phyloP scores from a whole-genome alignment of 2,888 invertebrate species.

The Acanthoscelides obtectus region DNA sequence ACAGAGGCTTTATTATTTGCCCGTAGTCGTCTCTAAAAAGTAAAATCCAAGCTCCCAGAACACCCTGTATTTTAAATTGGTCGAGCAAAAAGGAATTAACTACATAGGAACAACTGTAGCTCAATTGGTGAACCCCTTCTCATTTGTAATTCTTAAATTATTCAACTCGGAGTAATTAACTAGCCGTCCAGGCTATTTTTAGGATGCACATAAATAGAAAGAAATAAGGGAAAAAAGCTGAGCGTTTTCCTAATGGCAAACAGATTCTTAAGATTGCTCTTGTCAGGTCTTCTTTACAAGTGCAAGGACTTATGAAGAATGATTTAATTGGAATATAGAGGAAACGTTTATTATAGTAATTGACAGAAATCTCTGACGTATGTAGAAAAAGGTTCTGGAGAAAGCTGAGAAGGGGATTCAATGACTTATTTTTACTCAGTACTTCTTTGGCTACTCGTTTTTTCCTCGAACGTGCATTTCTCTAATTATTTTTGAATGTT shows the following conservation, averaged over 20 bases:
- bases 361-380: not conserved
- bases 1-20: no score
- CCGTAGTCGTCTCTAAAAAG: no score
- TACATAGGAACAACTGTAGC: not conserved
- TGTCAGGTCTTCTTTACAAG: not conserved
- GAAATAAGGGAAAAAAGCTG: not conserved
- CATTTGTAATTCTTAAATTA: not conserved
- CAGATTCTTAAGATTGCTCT: not conserved
- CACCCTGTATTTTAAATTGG: no score
- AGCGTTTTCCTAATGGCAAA: not conserved
- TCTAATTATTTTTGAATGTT: no score
- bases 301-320: not conserved
- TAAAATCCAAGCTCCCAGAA: no score
- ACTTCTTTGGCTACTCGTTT: no score
- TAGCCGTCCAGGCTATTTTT: not conserved
- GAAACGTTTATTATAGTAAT: not conserved
- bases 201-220: not conserved
- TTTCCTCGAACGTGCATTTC: no score
- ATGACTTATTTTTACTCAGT: no score
- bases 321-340: not conserved
- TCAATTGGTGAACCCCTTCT: not conserved
- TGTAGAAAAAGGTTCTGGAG: no score
- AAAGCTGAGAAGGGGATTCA: no score
- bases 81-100: no score
- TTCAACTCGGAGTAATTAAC: not conserved